These are phyloP conservation scores for Hydropsyche betteni DNA, from an alignment of 2,888 invertebrate genomes.

Conservation along the genomic window DNA sequence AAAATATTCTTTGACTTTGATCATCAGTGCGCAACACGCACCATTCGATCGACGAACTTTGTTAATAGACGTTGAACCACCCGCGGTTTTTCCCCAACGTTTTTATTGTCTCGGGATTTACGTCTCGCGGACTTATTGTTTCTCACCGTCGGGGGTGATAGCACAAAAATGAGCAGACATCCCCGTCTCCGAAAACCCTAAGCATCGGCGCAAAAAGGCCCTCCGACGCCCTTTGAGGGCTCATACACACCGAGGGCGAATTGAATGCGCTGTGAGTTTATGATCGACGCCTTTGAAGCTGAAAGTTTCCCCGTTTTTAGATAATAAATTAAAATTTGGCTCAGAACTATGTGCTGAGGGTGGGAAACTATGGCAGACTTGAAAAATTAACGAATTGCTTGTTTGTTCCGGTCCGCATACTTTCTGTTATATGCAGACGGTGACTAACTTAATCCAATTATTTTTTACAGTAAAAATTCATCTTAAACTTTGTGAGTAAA, in stretches of 20 bases:
- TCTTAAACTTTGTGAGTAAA: too few species aligned
- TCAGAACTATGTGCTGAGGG: background rate
- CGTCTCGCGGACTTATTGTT: constrained; percentile 47
- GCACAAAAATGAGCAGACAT: constrained; percentile 46
- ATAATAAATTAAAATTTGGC: constrained; percentile 39
- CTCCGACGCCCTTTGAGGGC: background rate
- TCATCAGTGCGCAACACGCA: background rate
- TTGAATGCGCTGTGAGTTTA: constrained; percentile 41
- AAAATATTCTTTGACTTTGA: constrained; percentile 12
- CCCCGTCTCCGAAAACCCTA: constrained; percentile 12
- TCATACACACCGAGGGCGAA: constrained; percentile 19
- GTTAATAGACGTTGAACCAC: constrained; percentile 27
- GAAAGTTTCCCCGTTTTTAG: constrained; percentile 32
- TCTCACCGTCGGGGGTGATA: constrained; percentile 44
- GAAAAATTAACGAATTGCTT: constrained; percentile 19
- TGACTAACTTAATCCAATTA: too few species aligned
- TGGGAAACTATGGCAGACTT: background rate
- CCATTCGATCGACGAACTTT: constrained; percentile 19
- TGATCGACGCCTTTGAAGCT: constrained; percentile 42
- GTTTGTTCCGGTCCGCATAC: constrained; percentile 1
- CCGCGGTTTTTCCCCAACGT: constrained; percentile 31
- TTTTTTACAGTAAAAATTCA: too few species aligned
- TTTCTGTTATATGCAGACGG: too few species aligned
- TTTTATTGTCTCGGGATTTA: constrained; percentile 50
- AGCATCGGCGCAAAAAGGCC: constrained; percentile 2